Base-by-base conservation (phyloP, 2,888 invertebrate genomes). In the Acanthoscelides obtectus region DNA sequence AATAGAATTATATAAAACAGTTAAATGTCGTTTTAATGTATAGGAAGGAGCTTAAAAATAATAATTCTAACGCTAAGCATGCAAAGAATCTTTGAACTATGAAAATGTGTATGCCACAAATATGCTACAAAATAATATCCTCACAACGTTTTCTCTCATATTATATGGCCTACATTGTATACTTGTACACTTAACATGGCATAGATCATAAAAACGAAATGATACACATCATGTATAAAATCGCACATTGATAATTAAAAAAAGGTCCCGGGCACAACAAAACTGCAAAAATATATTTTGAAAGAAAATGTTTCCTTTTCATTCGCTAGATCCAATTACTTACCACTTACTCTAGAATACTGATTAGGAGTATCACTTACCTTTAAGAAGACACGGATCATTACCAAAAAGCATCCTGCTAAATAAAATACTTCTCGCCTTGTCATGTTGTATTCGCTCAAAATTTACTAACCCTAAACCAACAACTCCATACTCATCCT, bases 1-100 rank as follows among this genome's bases (percentile, higher is more conserved):
- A 45, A 45, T 45, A 45, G 17, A 45, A 45, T 45, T 6, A 17
- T 45, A 45, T 45, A 17, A 45, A 45, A 45, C 12, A 45, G 45
- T 45, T 45, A 17, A 12, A 12, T 45, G 6, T 45, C 25, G 8
- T 25, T 25, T 25, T 25, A 25, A 25, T 45, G 1, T 45, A 45
- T 45, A 45, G 6, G 45, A 12, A 45, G 17, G 6, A 45, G 45
- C 45, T 45, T 45, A 45, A 45, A 45, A 45, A 45, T 12, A 45
- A 68, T 71, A 71, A 72, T 67, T 73, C 73, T 77, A 77, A 75
- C 67, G 70, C 75, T 77, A 77, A 76, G 75, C 80, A 79, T 81
- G 80, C 80, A 79, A 78, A 75, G 75, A 6, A 6, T 75, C 79
- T 77, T 76, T 77, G 76, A 78, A 80, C 80, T 77, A 72, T 77